Conservation (phyloP, 64 coral and sea anemone genomes). For the Montipora efflorescens region DNA sequence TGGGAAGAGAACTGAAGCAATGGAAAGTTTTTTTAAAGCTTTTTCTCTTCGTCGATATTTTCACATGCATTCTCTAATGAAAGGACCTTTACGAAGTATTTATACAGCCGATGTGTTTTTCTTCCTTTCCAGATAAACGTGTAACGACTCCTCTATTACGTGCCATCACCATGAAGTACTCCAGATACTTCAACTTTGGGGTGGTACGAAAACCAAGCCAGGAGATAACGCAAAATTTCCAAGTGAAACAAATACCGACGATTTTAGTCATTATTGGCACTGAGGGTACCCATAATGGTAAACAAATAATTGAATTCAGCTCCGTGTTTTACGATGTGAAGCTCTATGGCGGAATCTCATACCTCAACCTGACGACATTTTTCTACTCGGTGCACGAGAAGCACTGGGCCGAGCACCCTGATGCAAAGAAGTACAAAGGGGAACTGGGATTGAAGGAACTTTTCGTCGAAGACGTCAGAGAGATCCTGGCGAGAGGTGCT, state of each 20-base stretch:
- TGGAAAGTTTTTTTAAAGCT: too few species aligned
- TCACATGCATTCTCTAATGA: too few species aligned
- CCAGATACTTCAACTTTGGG: slow-evolving; percentile 90
- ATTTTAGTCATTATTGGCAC: slow-evolving; percentile 80
- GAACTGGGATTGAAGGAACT: slow-evolving; percentile 72
- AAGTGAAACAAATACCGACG: slow-evolving; percentile 48
- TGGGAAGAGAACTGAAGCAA: too few species aligned
- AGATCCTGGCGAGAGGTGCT: slow-evolving; percentile 9
- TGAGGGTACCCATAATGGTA: slow-evolving; percentile 30
- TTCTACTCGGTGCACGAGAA: slow-evolving; percentile 96
- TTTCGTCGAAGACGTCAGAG: slow-evolving; percentile 68
- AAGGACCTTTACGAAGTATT: too few species aligned
- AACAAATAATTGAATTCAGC: slow-evolving; percentile 62
- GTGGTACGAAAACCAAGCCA: slow-evolving; percentile 64
- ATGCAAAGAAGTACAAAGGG: slow-evolving; percentile 73
- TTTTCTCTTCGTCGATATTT: too few species aligned
- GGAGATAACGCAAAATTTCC: slow-evolving; percentile 63
- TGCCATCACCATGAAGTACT: slow-evolving; percentile 81
- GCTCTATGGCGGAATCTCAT: slow-evolving; percentile 79
- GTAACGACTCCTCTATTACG: slow-evolving; percentile 73
- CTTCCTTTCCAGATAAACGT: slow-evolving; percentile 65
- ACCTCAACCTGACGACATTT: slow-evolving; percentile 82
- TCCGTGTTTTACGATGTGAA: slow-evolving; percentile 71
- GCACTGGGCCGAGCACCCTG: slow-evolving; percentile 83
- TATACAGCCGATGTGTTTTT: not conserved